phyloP scores from a whole-genome alignment of 1,140 invertebrate species.

The Chironomus striatipennis region DNA sequence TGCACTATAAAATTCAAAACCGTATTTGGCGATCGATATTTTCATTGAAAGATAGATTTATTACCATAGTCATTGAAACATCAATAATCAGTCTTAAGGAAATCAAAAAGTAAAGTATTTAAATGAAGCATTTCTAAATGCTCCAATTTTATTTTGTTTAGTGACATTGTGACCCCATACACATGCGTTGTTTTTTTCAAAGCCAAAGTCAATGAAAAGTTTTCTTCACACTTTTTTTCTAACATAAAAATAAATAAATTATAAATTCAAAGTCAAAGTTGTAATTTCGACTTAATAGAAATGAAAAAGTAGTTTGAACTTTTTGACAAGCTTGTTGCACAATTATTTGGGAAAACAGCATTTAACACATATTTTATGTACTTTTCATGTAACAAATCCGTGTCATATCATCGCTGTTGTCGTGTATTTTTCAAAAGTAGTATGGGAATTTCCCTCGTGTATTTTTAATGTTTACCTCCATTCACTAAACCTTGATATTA shows the following conservation, averaged over 20 bases:
- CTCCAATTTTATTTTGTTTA: too few relatives aligned
- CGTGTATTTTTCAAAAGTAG: background rate
- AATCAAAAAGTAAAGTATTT: too few relatives aligned
- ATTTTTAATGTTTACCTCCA: background rate
- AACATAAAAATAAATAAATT: conserved; percentile 3
- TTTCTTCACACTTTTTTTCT: background rate
- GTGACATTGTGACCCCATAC: too few relatives aligned
- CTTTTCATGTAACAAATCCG: background rate
- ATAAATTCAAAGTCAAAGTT: background rate
- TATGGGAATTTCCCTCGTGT: conserved; percentile 12
- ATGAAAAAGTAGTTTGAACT: background rate
- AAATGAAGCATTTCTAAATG: too few relatives aligned
- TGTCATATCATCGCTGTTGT: too few relatives aligned
- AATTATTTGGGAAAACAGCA: background rate
- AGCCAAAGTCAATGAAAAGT: conserved; percentile 7
- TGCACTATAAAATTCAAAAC: too few relatives aligned
- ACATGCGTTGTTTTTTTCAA: background rate
- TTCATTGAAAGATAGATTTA: too few relatives aligned
- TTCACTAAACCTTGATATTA: conserved; percentile 2
- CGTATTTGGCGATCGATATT: too few relatives aligned
- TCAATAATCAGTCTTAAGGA: too few relatives aligned
- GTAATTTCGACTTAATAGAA: background rate
- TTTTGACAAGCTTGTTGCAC: background rate
- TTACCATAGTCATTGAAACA: too few relatives aligned
- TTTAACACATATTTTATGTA: background rate